A percentile compares a stretch with the other conserved stretches of the same genome.
Evolutionary conservation across 2,888 invertebrate genomes (phyloP).

Genomic region (Drosophila lacicola): DNA sequence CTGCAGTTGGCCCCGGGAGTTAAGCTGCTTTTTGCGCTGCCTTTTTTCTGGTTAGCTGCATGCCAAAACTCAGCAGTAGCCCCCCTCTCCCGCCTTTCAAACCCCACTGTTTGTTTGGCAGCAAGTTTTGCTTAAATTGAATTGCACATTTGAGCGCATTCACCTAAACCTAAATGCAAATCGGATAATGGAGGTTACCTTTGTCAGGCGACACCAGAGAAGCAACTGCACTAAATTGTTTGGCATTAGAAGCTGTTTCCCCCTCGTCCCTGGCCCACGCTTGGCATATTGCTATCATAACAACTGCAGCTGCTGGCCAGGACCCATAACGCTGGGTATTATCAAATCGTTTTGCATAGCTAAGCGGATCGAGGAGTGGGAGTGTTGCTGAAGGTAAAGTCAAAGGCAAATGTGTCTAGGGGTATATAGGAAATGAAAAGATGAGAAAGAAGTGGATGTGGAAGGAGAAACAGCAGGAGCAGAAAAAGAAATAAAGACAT

Average conservation of each 20-base stretch:
- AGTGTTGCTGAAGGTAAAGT: conserved; percentile 54
- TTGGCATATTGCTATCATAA: conserved; percentile 69
- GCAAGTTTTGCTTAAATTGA: conserved; percentile 75
- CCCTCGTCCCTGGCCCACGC: conserved; percentile 2
- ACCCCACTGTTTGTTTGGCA: conserved; percentile 48
- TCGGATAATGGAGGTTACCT: conserved; percentile 78
- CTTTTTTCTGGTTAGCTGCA: conserved; percentile 79
- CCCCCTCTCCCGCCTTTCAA: neutral
- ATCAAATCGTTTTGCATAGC: conserved; percentile 72
- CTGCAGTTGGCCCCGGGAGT: conserved; percentile 39
- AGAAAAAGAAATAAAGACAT: conserved; percentile 73
- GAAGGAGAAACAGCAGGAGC: neutral
- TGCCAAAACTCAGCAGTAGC: conserved; percentile 54
- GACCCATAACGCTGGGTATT: conserved; percentile 67
- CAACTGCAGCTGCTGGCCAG: conserved; percentile 67
- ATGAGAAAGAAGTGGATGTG: neutral
- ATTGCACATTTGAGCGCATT: conserved; percentile 82
- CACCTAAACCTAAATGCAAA: conserved; percentile 79
- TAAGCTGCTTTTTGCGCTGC: conserved; percentile 78
- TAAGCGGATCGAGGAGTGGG: conserved; percentile 4
- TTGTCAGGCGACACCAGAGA: conserved; percentile 62
- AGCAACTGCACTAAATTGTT: conserved; percentile 71
- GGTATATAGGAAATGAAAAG: conserved; percentile 10
- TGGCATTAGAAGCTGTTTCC: conserved; percentile 62
- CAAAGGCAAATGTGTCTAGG: conserved; percentile 64